These are phyloP conservation scores for Tetragonisca angustula DNA, from an alignment of 2,888 invertebrate genomes.

Conservation along the genomic window DNA sequence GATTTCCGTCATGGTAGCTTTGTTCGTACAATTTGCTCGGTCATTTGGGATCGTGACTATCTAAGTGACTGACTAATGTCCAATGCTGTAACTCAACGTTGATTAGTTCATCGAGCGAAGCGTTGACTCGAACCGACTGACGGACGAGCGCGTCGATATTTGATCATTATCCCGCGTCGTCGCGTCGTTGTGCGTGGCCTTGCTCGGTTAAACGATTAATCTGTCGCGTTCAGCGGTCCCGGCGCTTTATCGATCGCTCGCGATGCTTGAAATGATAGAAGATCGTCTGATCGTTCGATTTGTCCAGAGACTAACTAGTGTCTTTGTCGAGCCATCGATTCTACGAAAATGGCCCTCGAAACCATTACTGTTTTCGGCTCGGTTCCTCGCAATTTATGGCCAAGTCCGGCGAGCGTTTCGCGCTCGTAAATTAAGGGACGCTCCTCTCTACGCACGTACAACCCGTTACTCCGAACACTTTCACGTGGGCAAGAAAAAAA, in stretches of 20 bases:
- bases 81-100: neutral
- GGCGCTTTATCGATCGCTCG: neutral
- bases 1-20: neutral
- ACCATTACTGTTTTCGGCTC: constrained; percentile 13
- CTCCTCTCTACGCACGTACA: constrained; percentile 4
- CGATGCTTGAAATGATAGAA: neutral
- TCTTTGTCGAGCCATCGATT: neutral
- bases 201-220: neutral
- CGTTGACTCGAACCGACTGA: neutral
- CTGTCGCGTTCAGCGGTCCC: neutral
- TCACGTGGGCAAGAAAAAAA: neutral
- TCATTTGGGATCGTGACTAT: neutral
- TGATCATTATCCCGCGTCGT: neutral
- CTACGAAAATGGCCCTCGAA: constrained; percentile 6
- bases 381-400: constrained; percentile 6
- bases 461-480: neutral
- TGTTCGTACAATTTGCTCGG: neutral
- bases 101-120: neutral
- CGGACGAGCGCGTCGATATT: neutral
- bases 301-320: neutral
- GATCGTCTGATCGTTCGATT: neutral
- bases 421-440: constrained; percentile 30
- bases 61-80: neutral
- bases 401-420: neutral
- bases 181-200: neutral